Percentiles rank a stretch among this genome's conserved stretches.
These are phyloP conservation scores for Chloromyia formosa DNA, from an alignment of 2,888 invertebrate genomes.

Conservation along the genomic window DNA sequence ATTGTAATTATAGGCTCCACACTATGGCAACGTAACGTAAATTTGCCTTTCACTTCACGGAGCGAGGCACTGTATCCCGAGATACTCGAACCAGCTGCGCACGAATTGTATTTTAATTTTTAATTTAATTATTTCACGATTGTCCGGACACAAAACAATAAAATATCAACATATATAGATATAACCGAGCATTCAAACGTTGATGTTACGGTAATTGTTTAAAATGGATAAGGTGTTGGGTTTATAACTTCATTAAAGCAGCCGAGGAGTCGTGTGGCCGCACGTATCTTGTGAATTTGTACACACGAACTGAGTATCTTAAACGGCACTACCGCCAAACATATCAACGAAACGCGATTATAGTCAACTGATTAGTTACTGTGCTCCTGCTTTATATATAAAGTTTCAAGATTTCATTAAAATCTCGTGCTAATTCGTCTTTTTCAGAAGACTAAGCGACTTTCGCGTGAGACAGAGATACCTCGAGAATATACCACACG, in stretches of 20 bases:
- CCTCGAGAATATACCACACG: not conserved
- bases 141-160: slow-evolving; percentile 10
- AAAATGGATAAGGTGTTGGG: too few species aligned
- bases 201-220: not conserved
- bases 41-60: slow-evolving; percentile 40
- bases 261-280: too few species aligned
- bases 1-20: slow-evolving; percentile 27
- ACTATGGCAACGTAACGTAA: not conserved
- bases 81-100: not conserved
- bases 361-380: slow-evolving; percentile 29
- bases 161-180: not conserved
- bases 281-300: too few species aligned
- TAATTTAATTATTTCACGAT: slow-evolving; percentile 5
- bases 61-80: not conserved
- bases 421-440: not conserved
- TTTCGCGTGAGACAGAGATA: not conserved
- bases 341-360: slow-evolving; percentile 11
- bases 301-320: not conserved
- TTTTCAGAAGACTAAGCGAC: slow-evolving; percentile 22
- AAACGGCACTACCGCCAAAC: not conserved
- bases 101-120: slow-evolving; percentile 32
- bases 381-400: slow-evolving; percentile 34
- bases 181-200: not conserved
- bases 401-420: not conserved
- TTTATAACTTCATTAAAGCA: too few species aligned